Percentiles rank a stretch among this genome's conserved stretches.
Conservation (phyloP, 2,888 invertebrate genomes). For the Rhodophaea formosa region DNA sequence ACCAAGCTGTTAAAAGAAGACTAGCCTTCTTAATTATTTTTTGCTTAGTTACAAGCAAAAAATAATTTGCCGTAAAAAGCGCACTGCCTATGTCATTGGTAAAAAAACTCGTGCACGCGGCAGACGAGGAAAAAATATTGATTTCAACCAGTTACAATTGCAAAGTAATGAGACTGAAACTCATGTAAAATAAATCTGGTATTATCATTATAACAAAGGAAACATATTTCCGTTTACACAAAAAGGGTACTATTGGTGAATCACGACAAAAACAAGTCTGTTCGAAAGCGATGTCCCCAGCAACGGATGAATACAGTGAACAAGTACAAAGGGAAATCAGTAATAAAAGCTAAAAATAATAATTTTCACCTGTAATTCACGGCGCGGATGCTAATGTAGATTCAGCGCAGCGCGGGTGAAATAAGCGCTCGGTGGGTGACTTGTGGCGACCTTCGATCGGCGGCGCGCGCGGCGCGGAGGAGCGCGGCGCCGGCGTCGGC, state of each 20-base stretch:
- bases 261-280: conserved; percentile 21
- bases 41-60: conserved; percentile 13
- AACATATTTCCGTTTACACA: conserved; percentile 14
- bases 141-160: not conserved
- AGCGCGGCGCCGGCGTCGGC: conserved; percentile 67
- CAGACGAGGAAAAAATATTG: conserved; percentile 6
- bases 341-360: conserved; percentile 40
- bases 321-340: conserved; percentile 26
- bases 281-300: conserved; percentile 2
- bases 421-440: conserved; percentile 55
- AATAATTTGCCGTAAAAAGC: conserved; percentile 13
- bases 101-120: conserved; percentile 15
- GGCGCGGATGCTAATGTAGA: conserved; percentile 61
- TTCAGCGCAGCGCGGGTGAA: conserved; percentile 49
- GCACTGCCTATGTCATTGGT: conserved; percentile 15
- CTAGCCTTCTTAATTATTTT: conserved; percentile 3
- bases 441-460: conserved; percentile 73
- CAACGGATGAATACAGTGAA: conserved; percentile 17
- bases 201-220: conserved; percentile 10
- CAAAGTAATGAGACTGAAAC: not conserved
- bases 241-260: conserved; percentile 17
- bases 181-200: conserved; percentile 1
- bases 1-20: not conserved
- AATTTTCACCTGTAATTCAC: conserved; percentile 69
- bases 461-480: conserved; percentile 55